Percentiles rank a stretch among this genome's conserved stretches.
phyloP scores from a whole-genome alignment of 1,140 invertebrate species.

The Linepithema humile region DNA sequence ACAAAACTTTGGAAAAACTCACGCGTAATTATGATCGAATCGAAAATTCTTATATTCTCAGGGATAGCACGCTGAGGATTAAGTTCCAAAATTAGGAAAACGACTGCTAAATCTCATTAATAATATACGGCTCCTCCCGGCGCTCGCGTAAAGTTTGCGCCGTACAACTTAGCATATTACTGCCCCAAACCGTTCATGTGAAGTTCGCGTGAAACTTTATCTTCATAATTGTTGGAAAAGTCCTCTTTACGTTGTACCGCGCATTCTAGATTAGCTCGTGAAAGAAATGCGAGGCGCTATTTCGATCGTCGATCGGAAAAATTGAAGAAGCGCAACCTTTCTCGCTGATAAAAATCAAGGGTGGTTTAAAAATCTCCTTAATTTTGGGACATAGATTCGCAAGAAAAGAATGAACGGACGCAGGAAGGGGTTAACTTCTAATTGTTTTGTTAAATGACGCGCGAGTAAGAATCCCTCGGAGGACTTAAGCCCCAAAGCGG shows the following conservation, averaged over 20 bases:
- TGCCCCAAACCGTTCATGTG: neutral
- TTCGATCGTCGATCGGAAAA: neutral
- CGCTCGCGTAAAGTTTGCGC: constrained; percentile 33
- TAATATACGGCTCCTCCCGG: constrained; percentile 1
- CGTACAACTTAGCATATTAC: constrained; percentile 24
- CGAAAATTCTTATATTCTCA: neutral
- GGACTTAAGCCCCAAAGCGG: constrained; percentile 82
- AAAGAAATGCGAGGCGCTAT: neutral
- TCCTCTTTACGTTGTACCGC: neutral
- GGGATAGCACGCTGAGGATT: neutral
- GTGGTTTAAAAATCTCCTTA: constrained; percentile 63
- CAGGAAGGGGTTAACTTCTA: constrained; percentile 84
- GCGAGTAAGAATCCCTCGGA: constrained; percentile 84
- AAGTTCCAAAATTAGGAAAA: constrained; percentile 21
- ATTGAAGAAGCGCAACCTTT: neutral
- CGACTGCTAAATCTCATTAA: constrained; percentile 32
- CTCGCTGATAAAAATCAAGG: neutral
- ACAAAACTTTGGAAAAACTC: neutral
- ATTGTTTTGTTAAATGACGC: constrained; percentile 86
- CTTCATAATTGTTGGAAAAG: neutral
- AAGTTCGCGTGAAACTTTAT: constrained; percentile 34
- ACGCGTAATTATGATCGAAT: neutral
- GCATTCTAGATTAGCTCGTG: neutral
- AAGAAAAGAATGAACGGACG: constrained; percentile 76
- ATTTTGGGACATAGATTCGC: constrained; percentile 74